Conservation (phyloP, 2,888 invertebrate species). For the Drosophila histrio region DNA sequence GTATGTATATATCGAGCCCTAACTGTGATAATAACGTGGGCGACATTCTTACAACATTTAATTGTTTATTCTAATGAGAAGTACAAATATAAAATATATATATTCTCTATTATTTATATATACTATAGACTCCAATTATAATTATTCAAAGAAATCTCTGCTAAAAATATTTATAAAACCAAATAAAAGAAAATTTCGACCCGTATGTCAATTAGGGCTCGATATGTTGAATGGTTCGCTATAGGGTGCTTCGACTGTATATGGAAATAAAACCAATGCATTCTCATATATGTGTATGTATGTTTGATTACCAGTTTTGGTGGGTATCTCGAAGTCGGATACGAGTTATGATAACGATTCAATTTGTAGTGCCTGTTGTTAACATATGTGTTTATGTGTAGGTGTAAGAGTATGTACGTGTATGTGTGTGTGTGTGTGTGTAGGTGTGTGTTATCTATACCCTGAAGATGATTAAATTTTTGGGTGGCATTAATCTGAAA, state of each 20-base stretch:
- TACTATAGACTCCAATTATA: too few species aligned
- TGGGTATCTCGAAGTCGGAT: background rate
- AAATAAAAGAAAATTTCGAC: too few species aligned
- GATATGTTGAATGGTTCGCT: background rate
- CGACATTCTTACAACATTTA: too few species aligned
- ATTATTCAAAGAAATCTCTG: too few species aligned
- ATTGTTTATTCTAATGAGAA: too few species aligned
- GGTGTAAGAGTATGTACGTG: background rate
- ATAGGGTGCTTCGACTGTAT: background rate
- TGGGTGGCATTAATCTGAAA: constrained; percentile 30
- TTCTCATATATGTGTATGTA: background rate
- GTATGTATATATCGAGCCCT: too few species aligned
- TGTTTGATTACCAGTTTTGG: background rate
- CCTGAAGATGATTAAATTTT: constrained; percentile 22
- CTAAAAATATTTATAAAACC: too few species aligned
- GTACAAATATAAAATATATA: too few species aligned
- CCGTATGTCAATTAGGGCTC: too few species aligned
- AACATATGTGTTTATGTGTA: background rate
- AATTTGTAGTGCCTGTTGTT: constrained; percentile 12
- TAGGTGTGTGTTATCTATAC: constrained; percentile 10
- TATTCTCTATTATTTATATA: too few species aligned
- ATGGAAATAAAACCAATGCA: background rate
- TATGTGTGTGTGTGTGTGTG: background rate
- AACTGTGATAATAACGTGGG: too few species aligned
- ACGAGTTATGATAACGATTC: constrained; percentile 6